phyloP scores from a whole-genome alignment of 2,888 invertebrate species.

The Camptogramma bilineatum region DNA sequence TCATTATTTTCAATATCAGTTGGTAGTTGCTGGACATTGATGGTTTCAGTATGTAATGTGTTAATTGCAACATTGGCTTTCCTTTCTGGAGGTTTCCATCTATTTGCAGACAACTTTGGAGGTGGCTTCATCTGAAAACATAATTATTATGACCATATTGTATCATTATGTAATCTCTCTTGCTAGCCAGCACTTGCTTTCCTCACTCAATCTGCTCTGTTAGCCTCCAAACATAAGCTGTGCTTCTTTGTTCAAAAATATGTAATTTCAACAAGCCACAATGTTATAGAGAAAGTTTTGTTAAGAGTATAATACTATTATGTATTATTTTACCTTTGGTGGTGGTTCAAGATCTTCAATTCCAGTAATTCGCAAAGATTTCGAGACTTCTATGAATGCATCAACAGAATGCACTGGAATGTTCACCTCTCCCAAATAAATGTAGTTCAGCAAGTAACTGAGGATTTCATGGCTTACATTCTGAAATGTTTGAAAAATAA shows the following conservation, averaged over 20 bases:
- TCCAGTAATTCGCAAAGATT: slow-evolving; percentile 63
- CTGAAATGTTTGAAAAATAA: slow-evolving; percentile 53
- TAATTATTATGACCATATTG: background rate
- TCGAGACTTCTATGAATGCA: slow-evolving; percentile 63
- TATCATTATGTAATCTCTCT: too few species aligned
- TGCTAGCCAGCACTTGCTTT: too few species aligned
- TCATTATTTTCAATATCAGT: slow-evolving; percentile 3
- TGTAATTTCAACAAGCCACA: too few species aligned
- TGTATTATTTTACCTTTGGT: slow-evolving; percentile 26
- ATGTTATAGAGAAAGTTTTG: too few species aligned
- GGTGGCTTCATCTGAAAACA: background rate
- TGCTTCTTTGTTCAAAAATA: too few species aligned
- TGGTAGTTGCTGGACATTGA: slow-evolving; percentile 31
- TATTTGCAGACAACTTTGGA: background rate
- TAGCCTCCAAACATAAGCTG: too few species aligned
- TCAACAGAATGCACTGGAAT: slow-evolving; percentile 55
- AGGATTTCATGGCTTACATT: slow-evolving; percentile 62
- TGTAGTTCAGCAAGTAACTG: slow-evolving; percentile 67
- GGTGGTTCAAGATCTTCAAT: slow-evolving; percentile 46
- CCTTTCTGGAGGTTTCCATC: background rate
- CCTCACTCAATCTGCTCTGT: too few species aligned
- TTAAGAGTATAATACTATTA: too few species aligned
- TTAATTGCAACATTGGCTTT: slow-evolving; percentile 22
- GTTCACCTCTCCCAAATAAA: slow-evolving; percentile 75
- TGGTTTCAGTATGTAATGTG: slow-evolving; percentile 34